A percentile compares a stretch with the other conserved stretches of the same genome.
Conservation (phyloP, 2,888 invertebrate genomes). For the Eledona agricola region DNA sequence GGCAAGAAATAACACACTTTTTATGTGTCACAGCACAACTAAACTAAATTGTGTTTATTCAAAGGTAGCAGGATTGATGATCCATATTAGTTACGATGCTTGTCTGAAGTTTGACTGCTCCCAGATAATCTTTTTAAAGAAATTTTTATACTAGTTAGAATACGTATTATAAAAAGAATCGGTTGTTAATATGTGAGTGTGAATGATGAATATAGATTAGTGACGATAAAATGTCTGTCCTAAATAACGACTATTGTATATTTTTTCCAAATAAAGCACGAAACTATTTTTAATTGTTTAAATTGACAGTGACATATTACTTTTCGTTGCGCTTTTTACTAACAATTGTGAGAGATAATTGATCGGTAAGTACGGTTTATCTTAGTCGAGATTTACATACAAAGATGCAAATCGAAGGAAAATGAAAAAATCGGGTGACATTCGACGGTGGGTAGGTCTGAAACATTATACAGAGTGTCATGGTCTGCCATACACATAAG, state of each 20-base stretch:
- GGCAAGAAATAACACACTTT: constrained; percentile 13
- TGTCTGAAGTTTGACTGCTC: constrained; percentile 17
- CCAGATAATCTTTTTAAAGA: constrained; percentile 21
- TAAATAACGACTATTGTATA: constrained; percentile 19
- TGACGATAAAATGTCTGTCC: constrained; percentile 13
- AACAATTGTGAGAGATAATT: constrained; percentile 39
- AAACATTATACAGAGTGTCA: too few relatives aligned
- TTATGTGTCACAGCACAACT: constrained; percentile 6
- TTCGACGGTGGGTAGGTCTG: too few relatives aligned
- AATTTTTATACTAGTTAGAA: constrained; percentile 13
- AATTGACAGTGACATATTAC: constrained; percentile 33
- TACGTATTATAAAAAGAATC: constrained; percentile 21
- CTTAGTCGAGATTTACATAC: too few relatives aligned
- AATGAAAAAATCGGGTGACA: too few relatives aligned
- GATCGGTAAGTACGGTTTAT: too few relatives aligned
- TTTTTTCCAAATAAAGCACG: constrained; percentile 25
- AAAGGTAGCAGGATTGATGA: constrained; percentile 19
- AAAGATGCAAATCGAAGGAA: too few relatives aligned
- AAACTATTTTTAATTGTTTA: constrained; percentile 32
- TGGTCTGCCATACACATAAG: too few relatives aligned
- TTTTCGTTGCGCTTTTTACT: constrained; percentile 19
- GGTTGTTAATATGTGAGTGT: constrained; percentile 12
- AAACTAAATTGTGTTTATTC: constrained; percentile 14
- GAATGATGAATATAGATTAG: constrained; percentile 31
- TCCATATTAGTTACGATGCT: constrained; percentile 21